Base-by-base conservation (phyloP, 2,797 vertebrate species). In the Steatocranus sp. region DNA sequence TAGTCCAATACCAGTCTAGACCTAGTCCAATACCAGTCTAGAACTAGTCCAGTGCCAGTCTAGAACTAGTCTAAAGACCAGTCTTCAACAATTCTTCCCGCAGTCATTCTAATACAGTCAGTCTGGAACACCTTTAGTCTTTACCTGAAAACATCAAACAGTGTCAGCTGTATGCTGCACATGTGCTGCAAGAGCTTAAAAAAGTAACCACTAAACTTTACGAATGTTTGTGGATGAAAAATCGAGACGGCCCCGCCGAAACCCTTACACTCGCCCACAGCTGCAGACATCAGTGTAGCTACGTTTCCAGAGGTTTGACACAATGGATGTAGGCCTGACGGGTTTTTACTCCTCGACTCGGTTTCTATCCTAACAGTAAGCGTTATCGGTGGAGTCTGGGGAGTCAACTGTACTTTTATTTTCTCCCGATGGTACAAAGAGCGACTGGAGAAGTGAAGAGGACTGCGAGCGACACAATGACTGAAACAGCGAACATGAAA, bases 401-500 rank as follows among this genome's bases (percentile, higher is more conserved):
- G 61, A 66, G 63, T 70, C 23, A 3, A 27, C 66, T 70, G 66
- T 46, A 70, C 66, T 46, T 11, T 27, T 70, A 70, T 46, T 70
- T 70, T 70, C 38, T 27, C 66, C 0, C 4, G 38, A 46, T 18
- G 15, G 46, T 15, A 5, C 66, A 70, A 46, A 70, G 66, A 68
- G 38, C 5, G 14, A 68, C 8, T 25, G 63, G 20, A 43, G 38
- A 41, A 68, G 20, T 68, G 36, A 68, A 23, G 63, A 70, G 66
- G 23, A 70, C 66, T 8, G 38, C 4, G 23, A 70, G 14, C 6
- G 41, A 70, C 41, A 84, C 68, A 41, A 56, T 66, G 78, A 79
- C 51, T 49, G 38, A 36, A 70, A 80, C 30, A 49, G 66, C 38
- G 77, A 86, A 92, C 83, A 91, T 89, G 83, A 90, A 89, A 90